These are phyloP conservation scores for Hozukius guyotensis DNA, from an alignment of 2,797 vertebrate genomes.

Conservation along the genomic window DNA sequence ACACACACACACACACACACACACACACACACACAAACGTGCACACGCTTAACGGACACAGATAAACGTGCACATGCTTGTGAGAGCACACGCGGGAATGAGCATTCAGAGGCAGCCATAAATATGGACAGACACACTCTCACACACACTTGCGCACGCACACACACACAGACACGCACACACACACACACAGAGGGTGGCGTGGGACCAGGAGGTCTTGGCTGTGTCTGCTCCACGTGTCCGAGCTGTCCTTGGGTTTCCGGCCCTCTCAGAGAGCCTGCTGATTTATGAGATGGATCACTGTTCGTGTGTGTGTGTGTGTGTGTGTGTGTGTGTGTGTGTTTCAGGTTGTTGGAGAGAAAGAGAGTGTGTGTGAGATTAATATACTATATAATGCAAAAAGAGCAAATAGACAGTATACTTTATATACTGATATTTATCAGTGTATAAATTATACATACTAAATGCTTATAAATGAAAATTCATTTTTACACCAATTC, in stretches of 20 bases:
- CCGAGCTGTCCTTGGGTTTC: constrained; percentile 68
- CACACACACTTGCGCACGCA: not conserved
- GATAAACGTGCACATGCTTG: constrained; percentile 22
- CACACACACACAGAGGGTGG: constrained; percentile 13
- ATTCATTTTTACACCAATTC: no score
- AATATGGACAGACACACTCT: constrained; percentile 32
- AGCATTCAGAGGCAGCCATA: constrained; percentile 43
- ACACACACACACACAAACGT: not conserved
- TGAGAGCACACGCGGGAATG: constrained; percentile 13
- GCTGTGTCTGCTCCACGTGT: constrained; percentile 66
- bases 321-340: constrained; percentile 12
- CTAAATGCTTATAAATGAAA: no score
- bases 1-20: constrained; percentile 14
- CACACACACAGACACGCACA: not conserved
- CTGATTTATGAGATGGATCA: constrained; percentile 64
- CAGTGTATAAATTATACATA: no score
- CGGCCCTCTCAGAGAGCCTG: constrained; percentile 42
- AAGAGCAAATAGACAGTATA: not conserved
- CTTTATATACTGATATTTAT: not conserved
- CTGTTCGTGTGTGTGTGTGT: not conserved
- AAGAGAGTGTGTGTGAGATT: not conserved
- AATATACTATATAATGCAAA: not conserved
- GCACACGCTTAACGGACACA: not conserved
- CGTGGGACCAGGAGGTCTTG: constrained; percentile 63
- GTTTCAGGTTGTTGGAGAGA: not conserved